Evolutionary conservation across 2,888 invertebrate genomes (phyloP), one percentile per base, ranked within the genome.

Genomic region (Baccha elongata): DNA sequence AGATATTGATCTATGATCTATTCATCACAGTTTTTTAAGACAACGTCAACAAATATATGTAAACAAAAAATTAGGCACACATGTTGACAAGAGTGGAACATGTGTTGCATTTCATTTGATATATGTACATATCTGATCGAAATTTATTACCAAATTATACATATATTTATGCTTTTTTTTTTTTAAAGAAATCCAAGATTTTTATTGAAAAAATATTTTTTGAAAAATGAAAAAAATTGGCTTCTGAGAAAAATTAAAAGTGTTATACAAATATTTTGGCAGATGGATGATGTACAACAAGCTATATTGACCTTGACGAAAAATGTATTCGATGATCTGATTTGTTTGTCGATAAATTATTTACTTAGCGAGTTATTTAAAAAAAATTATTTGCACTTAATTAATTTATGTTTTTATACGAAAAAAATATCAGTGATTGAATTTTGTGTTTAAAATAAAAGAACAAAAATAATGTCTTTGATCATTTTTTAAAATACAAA

Each of bases 81-180:
- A 53, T 53, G 53, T 53, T 13, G 53, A 53, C 19, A 21, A 10
- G n/a, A 21, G n/a, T 55, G 17, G 23, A 55, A 40, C 55, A 55
- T 55, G 37, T 55, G 2, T 40, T 55, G 23, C 21, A 21, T 53
- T 40, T 37, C 8, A 6, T 17, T 52, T 32, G 32, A 32, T 15
- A 17, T 32, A 32, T 52, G 35, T 55, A 32, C 10, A 17, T 32
- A 32, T 52, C 37, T 55, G 55, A 55, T 21, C 37, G 23, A 55
- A 37, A n/a, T 53, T 35, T 21, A 35, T 35, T 53, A 53, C 8
- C 13, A 11, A n/a, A 35, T 55, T 7, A 53, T 53, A 21, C n/a
- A 23, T 13, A 48, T 26, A 26, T 26, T 26, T 26, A 4, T 13
- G 21, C 13, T 6, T 1, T 11, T 32, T 32, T 52, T 17, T 46